Evolutionary conservation across 2,888 invertebrate genomes (phyloP).

Genomic region (Lasioglossum vierecki): DNA sequence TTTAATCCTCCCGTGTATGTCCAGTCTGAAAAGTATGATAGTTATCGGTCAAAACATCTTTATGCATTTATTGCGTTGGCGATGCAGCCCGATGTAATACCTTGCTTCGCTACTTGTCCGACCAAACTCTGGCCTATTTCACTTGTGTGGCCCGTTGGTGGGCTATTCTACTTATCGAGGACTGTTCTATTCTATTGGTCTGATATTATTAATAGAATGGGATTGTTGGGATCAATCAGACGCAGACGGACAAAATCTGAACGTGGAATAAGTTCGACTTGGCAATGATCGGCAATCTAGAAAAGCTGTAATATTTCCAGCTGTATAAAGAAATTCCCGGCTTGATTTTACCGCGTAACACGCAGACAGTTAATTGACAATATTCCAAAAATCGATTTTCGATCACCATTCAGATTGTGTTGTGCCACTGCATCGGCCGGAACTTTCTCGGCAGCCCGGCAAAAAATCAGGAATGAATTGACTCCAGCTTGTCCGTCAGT

Average conservation of each 20-base stretch:
- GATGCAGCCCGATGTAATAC: neutral
- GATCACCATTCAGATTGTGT: neutral
- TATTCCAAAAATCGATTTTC: neutral
- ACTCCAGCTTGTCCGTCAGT: neutral
- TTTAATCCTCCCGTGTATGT: neutral
- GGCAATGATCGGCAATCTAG: neutral
- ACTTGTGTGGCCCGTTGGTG: neutral
- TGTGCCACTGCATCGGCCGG: neutral
- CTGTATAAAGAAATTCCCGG: neutral
- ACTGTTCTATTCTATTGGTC: neutral
- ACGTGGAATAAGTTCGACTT: neutral
- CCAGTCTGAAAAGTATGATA: neutral
- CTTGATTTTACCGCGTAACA: too few relatives aligned
- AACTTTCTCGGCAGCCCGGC: neutral
- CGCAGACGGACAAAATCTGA: neutral
- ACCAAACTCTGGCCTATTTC: neutral
- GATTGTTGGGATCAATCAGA: neutral
- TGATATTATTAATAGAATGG: neutral
- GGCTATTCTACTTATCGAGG: neutral
- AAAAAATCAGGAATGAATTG: neutral
- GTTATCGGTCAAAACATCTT: neutral
- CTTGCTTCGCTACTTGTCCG: neutral
- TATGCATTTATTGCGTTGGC: neutral
- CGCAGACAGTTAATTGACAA: neutral
- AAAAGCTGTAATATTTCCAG: neutral